These are phyloP conservation scores for Motacilla alba DNA, from an alignment of 2,113 vertebrate genomes.

Conservation along the genomic window DNA sequence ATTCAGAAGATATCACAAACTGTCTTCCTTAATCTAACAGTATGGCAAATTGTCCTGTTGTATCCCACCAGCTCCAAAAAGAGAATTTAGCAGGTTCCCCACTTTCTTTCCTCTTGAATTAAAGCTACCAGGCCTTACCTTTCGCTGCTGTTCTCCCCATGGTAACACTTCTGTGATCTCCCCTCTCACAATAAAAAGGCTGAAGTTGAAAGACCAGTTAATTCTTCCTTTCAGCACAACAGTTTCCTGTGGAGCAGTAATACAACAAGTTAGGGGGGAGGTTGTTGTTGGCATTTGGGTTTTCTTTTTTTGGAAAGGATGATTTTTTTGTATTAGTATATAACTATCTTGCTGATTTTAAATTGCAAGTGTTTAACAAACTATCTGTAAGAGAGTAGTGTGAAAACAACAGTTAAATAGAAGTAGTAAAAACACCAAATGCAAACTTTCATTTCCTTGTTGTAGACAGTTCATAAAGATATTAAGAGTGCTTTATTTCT, in stretches of 20 bases:
- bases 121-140: constrained; percentile 65
- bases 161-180: constrained; percentile 50
- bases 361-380: background rate
- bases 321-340: background rate
- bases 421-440: background rate
- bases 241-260: constrained; percentile 60
- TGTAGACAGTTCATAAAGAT: background rate
- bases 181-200: constrained; percentile 62
- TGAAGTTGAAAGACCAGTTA: constrained; percentile 63
- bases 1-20: background rate
- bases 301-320: background rate
- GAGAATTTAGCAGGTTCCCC: background rate
- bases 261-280: constrained; percentile 46
- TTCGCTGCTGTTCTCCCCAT: constrained; percentile 67
- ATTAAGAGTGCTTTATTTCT: background rate
- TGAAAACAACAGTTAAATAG: background rate
- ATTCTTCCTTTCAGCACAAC: constrained; percentile 57
- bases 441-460: background rate
- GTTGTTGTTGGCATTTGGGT: background rate
- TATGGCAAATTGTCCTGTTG: background rate
- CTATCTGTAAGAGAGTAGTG: background rate
- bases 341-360: background rate
- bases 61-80: background rate
- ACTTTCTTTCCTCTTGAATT: constrained; percentile 12
- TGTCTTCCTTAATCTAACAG: background rate